Percentiles rank a stretch among this genome's conserved stretches.
These are phyloP conservation scores for Pemphredon lugubris DNA, from an alignment of 2,888 invertebrate species.

Conservation along the genomic window DNA sequence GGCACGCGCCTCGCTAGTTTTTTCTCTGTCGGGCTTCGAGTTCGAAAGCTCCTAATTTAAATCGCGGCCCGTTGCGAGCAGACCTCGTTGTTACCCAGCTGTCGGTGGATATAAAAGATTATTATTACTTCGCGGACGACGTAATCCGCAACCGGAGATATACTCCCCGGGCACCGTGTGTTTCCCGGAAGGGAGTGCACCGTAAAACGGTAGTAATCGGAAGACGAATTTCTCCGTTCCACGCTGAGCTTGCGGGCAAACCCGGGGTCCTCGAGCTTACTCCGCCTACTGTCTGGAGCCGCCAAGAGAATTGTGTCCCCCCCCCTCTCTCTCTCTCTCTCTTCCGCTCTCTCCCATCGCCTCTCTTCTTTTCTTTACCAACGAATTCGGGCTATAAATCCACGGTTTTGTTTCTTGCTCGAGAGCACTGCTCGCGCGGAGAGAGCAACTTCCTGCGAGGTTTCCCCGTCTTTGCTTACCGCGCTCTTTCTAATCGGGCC, in stretches of 20 bases:
- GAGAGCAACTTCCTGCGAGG: slow-evolving; percentile 3
- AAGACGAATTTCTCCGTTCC: slow-evolving; percentile 43
- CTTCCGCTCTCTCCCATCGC: no score
- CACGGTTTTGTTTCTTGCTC: slow-evolving; percentile 29
- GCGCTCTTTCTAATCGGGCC: slow-evolving; percentile 20
- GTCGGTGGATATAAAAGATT: no score
- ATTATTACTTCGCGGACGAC: no score
- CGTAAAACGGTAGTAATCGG: slow-evolving; percentile 41
- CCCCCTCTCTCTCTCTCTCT: slow-evolving; percentile 2
- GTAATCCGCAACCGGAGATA: no score
- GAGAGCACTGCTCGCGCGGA: slow-evolving; percentile 17
- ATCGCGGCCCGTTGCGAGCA: no score
- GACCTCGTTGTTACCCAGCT: no score
- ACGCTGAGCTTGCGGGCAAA: slow-evolving; percentile 1
- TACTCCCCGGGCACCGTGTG: no score
- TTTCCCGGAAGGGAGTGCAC: no score
- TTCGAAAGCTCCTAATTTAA: no score
- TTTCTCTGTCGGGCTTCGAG: no score
- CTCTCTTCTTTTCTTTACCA: background rate
- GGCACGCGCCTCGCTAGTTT: no score
- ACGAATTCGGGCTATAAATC: slow-evolving; percentile 48
- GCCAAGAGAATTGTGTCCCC: slow-evolving; percentile 22
- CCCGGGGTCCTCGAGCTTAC: background rate
- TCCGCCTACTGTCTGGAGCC: slow-evolving; percentile 32
- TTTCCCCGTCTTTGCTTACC: slow-evolving; percentile 1